Evolutionary conservation across 2,888 invertebrate species (phyloP), one percentile per base, ranked within the genome.

Genomic region (Agrenia bidenticulata): DNA sequence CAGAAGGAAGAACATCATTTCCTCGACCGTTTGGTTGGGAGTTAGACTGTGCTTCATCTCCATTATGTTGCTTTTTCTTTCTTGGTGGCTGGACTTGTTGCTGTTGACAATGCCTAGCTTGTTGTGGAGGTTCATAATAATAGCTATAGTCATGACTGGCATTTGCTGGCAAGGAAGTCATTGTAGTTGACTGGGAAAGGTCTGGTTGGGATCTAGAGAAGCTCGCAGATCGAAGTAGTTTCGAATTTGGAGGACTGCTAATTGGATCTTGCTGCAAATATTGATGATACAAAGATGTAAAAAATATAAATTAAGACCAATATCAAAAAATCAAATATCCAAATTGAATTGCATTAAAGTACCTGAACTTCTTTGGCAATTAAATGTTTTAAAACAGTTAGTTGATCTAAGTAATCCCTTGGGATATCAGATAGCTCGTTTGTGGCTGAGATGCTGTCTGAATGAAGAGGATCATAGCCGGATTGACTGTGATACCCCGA

Each of bases 141-240:
- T 69, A 69, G 23, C 67, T 66, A 56, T 67, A 69, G 21, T 65
- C 69, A 24, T 69, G 72, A 45, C 65, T 72, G 23, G 64, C 64
- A 49, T 51, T 64, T 50, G 66, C 63, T 26, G 71, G 71, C 32
- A 67, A 60, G 11, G 64, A 62, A 19, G 63, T 69, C 59, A 65
- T 63, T 11, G 66, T 61, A 0, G 67, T 64, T 15, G 67, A 60
- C 57, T 87, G 86, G 0, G 88, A 88, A 72, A 92, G 82, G 81
- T 93, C 92, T 0, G 92, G 92, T 78, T 92, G 92, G 0, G 92
- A 92, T 77, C 90, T 85, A 4, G 90, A 90, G 66, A 89, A 78
- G 65, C 84, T 87, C 2, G 74, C 62, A 24, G 74, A 74, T 37
- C 73, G 73, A 24, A 74, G 60, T 15, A 76, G 55, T 64, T 68